A percentile compares a stretch with the other conserved stretches of the same genome.
phyloP scores from a whole-genome alignment of 2,888 invertebrate genomes.

The Erannis defoliaria region DNA sequence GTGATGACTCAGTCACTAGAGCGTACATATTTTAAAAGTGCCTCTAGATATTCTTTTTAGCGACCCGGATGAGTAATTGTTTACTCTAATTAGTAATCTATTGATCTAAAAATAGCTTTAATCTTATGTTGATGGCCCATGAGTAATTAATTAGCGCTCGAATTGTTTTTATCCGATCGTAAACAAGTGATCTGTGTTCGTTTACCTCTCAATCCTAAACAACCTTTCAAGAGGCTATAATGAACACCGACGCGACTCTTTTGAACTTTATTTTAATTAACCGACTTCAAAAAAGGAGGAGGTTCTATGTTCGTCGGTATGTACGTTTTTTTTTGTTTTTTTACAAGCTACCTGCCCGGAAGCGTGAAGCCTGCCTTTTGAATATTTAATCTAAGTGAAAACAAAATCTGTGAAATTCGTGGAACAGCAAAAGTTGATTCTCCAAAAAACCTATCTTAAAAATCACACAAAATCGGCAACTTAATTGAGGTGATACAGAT shows the following conservation, averaged over 20 bases:
- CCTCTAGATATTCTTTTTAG: neutral
- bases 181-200: neutral
- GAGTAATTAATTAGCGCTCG: constrained; percentile 9
- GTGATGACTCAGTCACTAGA: neutral
- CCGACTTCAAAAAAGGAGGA: too few relatives aligned
- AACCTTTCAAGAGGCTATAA: constrained; percentile 6
- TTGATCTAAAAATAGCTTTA: neutral
- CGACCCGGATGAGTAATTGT: constrained; percentile 7
- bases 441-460: too few relatives aligned
- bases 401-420: too few relatives aligned
- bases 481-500: too few relatives aligned
- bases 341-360: neutral
- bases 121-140: constrained; percentile 12
- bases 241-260: constrained; percentile 2
- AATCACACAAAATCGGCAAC: too few relatives aligned
- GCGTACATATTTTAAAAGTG: neutral
- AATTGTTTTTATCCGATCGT: neutral
- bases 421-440: too few relatives aligned
- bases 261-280: neutral
- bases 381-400: neutral
- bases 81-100: constrained; percentile 8
- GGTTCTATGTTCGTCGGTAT: too few relatives aligned
- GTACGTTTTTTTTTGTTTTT: too few relatives aligned
- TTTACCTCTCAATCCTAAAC: neutral
- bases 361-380: neutral